Evolutionary conservation across 2,113 vertebrate genomes (phyloP).

Genomic region (Rhinichthys klamathensis): DNA sequence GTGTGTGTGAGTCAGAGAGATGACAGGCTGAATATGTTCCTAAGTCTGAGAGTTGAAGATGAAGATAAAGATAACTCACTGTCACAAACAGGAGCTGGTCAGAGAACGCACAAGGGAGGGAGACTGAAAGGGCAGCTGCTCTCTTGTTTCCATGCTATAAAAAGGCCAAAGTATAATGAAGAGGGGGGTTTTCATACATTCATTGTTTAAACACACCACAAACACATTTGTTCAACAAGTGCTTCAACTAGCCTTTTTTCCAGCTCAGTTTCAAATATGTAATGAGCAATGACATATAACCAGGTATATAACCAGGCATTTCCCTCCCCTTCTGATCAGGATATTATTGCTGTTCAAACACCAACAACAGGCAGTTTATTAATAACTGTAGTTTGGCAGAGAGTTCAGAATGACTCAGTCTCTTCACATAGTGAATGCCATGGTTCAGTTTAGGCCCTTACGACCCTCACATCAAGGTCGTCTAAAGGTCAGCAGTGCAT

Average conservation of each 20-base stretch:
- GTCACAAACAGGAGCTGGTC: conserved; percentile 27
- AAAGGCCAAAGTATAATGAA: conserved; percentile 64
- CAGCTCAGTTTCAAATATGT: neutral
- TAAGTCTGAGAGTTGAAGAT: conserved; percentile 35
- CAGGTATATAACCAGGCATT: conserved; percentile 15
- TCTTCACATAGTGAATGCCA: conserved; percentile 62
- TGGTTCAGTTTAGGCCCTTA: conserved; percentile 60
- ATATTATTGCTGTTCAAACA: conserved; percentile 64
- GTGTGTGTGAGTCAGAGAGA: conserved; percentile 35
- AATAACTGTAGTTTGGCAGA: conserved; percentile 67
- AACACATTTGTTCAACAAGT: conserved; percentile 2
- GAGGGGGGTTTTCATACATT: conserved; percentile 1
- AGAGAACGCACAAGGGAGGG: conserved; percentile 50
- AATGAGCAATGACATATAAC: neutral
- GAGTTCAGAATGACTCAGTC: conserved; percentile 46
- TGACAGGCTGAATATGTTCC: conserved; percentile 1
- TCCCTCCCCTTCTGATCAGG: conserved; percentile 46
- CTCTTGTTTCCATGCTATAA: conserved; percentile 64
- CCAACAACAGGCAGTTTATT: conserved; percentile 75
- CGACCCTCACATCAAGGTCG: conserved; percentile 58
- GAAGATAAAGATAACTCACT: conserved; percentile 49
- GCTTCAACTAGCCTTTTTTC: neutral
- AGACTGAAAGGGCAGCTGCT: conserved; percentile 56
- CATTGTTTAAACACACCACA: conserved; percentile 26
- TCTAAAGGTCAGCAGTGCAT: conserved; percentile 58